phyloP scores from a whole-genome alignment of 2,888 invertebrate genomes.

The Hydrotaea cyrtoneurina region DNA sequence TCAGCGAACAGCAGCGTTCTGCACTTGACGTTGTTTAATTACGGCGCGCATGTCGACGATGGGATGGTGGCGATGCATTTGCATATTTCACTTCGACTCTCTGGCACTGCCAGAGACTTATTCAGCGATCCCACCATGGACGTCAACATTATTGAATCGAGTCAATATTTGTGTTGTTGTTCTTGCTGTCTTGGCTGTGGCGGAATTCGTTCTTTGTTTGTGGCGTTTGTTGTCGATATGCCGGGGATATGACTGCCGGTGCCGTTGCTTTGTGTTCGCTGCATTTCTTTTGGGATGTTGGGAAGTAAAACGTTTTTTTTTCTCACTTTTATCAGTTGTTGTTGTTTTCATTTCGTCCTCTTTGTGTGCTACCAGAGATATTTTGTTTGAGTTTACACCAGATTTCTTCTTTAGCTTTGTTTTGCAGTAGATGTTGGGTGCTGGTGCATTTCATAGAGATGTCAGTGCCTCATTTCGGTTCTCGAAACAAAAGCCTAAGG shows the following conservation, averaged over 20 bases:
- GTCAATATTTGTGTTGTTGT: constrained; percentile 10
- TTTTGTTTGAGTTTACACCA: neutral
- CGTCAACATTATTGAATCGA: constrained; percentile 8
- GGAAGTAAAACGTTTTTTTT: neutral
- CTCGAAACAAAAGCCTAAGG: neutral
- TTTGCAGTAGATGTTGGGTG: too few species aligned
- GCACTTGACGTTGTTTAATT: constrained; percentile 26
- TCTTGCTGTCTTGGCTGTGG: neutral
- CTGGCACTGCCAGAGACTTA: neutral
- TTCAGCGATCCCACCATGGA: neutral
- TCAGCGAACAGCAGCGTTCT: neutral
- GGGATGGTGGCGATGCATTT: constrained; percentile 4
- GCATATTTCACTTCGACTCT: neutral
- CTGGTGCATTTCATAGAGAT: neutral
- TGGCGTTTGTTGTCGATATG: neutral
- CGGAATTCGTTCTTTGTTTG: constrained; percentile 9
- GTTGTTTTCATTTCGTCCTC: neutral
- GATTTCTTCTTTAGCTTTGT: neutral
- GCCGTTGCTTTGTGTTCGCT: too few species aligned
- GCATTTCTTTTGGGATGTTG: neutral
- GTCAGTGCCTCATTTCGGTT: constrained; percentile 3
- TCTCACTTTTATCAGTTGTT: neutral
- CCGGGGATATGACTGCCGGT: neutral
- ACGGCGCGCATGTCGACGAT: neutral
- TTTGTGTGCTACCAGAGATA: neutral